Conservation (phyloP, 2,797 vertebrate genomes). For the Intellagama lesueurii region DNA sequence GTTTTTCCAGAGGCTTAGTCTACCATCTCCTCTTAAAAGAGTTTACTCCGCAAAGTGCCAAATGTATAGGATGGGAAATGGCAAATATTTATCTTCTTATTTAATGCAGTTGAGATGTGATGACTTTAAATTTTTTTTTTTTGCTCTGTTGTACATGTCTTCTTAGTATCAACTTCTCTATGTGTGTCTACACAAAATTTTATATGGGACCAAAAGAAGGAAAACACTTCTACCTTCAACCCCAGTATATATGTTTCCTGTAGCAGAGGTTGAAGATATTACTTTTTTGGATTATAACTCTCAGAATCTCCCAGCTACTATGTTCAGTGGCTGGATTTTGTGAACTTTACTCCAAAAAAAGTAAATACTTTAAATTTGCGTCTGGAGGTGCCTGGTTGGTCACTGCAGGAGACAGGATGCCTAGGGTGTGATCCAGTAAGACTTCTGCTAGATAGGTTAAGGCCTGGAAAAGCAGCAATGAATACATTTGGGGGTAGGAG, state of each 20-base stretch:
- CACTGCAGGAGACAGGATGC: background rate
- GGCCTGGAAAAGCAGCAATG: background rate
- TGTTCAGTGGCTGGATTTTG: too few relatives aligned
- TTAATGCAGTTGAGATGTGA: background rate
- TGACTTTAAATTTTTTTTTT: background rate
- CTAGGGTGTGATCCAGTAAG: background rate
- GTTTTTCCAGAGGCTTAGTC: background rate
- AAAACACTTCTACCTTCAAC: background rate
- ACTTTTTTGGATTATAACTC: too few relatives aligned
- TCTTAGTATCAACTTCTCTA: conserved; percentile 36
- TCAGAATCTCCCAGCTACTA: too few relatives aligned
- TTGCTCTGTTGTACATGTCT: background rate
- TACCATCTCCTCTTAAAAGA: background rate
- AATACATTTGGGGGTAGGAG: too few relatives aligned
- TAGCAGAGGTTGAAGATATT: too few relatives aligned
- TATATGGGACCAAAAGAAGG: background rate
- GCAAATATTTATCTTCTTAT: background rate
- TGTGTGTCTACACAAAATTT: background rate
- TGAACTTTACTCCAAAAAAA: too few relatives aligned
- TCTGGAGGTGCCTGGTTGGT: background rate
- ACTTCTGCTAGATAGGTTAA: background rate
- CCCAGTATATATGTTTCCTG: too few relatives aligned
- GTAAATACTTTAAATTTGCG: too few relatives aligned
- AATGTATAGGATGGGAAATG: background rate
- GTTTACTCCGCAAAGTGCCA: background rate